These are phyloP conservation scores for Coregonus sp. DNA, from an alignment of 2,797 vertebrate species.

Conservation along the genomic window DNA sequence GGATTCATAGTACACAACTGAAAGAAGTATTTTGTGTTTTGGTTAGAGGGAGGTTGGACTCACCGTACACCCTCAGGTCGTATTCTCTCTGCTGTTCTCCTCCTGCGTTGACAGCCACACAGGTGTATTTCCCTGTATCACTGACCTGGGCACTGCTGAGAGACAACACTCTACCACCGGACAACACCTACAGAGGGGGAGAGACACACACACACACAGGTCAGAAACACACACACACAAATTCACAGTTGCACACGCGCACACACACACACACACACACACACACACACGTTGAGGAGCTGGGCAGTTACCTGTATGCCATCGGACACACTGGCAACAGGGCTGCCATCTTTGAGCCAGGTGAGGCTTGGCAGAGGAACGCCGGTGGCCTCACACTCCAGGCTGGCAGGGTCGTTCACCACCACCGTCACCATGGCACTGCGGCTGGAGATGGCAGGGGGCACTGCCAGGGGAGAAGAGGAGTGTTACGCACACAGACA, in stretches of 20 bases:
- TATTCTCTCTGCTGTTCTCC: constrained; percentile 89
- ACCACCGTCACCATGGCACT: constrained; percentile 83
- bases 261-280: not conserved
- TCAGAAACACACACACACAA: constrained; percentile 6
- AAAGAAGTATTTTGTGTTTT: not conserved
- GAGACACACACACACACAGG: constrained; percentile 4
- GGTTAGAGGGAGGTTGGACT: constrained; percentile 47
- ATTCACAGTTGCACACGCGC: not conserved
- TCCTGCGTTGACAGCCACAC: constrained; percentile 93
- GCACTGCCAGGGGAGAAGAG: constrained; percentile 73
- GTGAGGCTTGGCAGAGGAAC: constrained; percentile 92
- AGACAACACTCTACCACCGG: constrained; percentile 84
- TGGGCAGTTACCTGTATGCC: constrained; percentile 83
- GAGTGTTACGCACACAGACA: not conserved
- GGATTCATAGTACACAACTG: not conserved
- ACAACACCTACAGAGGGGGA: constrained; percentile 80
- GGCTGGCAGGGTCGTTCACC: constrained; percentile 84
- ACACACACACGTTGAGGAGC: not conserved
- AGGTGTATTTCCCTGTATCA: constrained; percentile 88
- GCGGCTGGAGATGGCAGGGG: constrained; percentile 86
- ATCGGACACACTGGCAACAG: constrained; percentile 84
- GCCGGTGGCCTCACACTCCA: constrained; percentile 92
- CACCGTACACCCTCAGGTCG: constrained; percentile 88
- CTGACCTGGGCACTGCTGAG: constrained; percentile 86
- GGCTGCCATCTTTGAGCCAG: constrained; percentile 95